Percentiles rank a stretch among this genome's conserved stretches.
phyloP scores from a whole-genome alignment of 2,113 vertebrate genomes.

The Elanoides forficatus region DNA sequence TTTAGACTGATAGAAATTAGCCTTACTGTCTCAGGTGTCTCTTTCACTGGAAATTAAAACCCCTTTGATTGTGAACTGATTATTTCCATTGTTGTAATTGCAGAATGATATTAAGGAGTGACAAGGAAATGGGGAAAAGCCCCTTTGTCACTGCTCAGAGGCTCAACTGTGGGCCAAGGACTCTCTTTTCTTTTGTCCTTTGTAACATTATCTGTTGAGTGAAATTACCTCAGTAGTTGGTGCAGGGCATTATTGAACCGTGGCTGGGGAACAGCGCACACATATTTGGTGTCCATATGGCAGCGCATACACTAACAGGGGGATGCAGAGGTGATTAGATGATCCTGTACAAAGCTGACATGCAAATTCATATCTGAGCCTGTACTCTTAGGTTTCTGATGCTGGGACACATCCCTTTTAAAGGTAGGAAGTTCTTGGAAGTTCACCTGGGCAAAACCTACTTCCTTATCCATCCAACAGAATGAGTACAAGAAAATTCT shows the following conservation, averaged over 20 bases:
- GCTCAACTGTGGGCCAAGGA: not conserved
- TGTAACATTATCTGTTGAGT: not conserved
- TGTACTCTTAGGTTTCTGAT: not conserved
- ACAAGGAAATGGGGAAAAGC: not conserved
- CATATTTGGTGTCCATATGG: rapidly evolving
- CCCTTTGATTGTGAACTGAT: not conserved
- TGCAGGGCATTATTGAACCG: not conserved
- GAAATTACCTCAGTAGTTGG: not conserved
- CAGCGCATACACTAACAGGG: not conserved
- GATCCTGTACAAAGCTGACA: not conserved
- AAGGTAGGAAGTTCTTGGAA: not conserved
- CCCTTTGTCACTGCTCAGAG: not conserved
- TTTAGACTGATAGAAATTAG: not conserved
- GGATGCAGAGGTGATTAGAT: not conserved
- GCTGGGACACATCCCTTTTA: not conserved
- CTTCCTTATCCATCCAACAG: not conserved
- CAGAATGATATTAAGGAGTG: not conserved
- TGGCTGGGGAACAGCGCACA: not conserved
- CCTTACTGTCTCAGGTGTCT: not conserved
- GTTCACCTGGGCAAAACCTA: not conserved
- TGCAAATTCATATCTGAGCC: not conserved
- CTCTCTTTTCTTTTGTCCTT: not conserved
- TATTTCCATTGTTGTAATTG: not conserved
- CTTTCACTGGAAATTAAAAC: not conserved
- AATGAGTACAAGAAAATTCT: not conserved